Conservation (phyloP, 2,797 vertebrate species). For the Falco concolor region DNA sequence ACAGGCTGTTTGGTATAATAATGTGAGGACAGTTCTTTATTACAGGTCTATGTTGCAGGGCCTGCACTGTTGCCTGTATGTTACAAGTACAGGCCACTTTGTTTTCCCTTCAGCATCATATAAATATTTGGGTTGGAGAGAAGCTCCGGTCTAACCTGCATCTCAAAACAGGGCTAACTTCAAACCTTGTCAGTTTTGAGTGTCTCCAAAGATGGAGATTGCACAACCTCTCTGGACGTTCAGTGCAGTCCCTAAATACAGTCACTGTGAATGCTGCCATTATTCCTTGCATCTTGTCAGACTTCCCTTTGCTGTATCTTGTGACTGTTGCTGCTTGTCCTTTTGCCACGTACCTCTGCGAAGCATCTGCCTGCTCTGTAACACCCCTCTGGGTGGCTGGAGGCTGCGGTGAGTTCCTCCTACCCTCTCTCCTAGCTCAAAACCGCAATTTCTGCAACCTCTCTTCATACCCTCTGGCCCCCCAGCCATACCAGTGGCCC, state of each 20-base stretch:
- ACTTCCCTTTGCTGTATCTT: neutral
- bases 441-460: neutral
- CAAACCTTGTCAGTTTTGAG: neutral
- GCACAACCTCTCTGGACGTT: neutral
- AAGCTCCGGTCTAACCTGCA: neutral
- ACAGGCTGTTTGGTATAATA: neutral
- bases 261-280: neutral
- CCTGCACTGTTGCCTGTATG: neutral
- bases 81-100: neutral
- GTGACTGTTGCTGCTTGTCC: neutral
- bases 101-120: neutral
- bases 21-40: neutral
- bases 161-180: neutral
- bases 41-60: neutral
- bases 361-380: neutral
- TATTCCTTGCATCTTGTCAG: neutral
- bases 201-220: neutral
- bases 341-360: neutral
- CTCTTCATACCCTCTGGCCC: neutral
- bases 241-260: neutral
- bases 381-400: neutral
- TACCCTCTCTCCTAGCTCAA: neutral
- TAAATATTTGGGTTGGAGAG: constrained; percentile 44
- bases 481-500: neutral
- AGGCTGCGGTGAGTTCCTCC: neutral